A percentile compares a stretch with the other conserved stretches of the same genome.
Evolutionary conservation across 2,888 invertebrate species (phyloP).

Genomic region (Thecocarcelia acutangulata): DNA sequence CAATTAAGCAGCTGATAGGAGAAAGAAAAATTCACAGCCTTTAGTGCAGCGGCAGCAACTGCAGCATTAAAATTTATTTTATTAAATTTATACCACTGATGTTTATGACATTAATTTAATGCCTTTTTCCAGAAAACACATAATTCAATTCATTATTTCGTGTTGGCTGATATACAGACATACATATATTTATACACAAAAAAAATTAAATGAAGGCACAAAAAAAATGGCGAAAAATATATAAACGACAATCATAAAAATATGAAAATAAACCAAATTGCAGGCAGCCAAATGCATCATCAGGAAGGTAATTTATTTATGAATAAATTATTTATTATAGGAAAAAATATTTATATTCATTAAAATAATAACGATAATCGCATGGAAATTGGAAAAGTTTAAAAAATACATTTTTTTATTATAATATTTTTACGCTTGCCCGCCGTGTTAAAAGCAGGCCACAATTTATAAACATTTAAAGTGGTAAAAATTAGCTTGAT

Average conservation of each 20-base stretch:
- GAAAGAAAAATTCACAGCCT: constrained; percentile 1
- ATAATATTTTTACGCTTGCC: constrained; percentile 10
- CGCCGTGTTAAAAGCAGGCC: constrained; percentile 32
- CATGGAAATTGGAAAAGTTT: constrained; percentile 19
- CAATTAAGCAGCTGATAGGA: constrained; percentile 40
- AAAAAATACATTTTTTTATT: constrained; percentile 1
- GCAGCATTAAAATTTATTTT: constrained; percentile 44
- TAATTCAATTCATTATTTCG: constrained; percentile 65
- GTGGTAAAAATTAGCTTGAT: background rate
- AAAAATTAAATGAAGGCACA: background rate
- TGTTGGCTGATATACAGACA: constrained; percentile 26
- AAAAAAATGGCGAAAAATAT: constrained; percentile 22
- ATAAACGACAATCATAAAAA: constrained; percentile 49
- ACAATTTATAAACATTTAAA: constrained; percentile 41
- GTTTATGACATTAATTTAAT: constrained; percentile 69
- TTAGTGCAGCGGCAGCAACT: constrained; percentile 17
- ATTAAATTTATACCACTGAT: constrained; percentile 67
- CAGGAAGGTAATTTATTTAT: constrained; percentile 54
- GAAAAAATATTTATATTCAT: constrained; percentile 45
- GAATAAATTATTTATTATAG: constrained; percentile 58
- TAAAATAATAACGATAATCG: constrained; percentile 22
- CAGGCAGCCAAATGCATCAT: constrained; percentile 35
- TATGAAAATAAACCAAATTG: constrained; percentile 20
- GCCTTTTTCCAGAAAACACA: constrained; percentile 63
- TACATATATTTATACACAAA: background rate